Evolutionary conservation across 2,797 vertebrate species (phyloP).

Genomic region (Loris lydekkerianus): DNA sequence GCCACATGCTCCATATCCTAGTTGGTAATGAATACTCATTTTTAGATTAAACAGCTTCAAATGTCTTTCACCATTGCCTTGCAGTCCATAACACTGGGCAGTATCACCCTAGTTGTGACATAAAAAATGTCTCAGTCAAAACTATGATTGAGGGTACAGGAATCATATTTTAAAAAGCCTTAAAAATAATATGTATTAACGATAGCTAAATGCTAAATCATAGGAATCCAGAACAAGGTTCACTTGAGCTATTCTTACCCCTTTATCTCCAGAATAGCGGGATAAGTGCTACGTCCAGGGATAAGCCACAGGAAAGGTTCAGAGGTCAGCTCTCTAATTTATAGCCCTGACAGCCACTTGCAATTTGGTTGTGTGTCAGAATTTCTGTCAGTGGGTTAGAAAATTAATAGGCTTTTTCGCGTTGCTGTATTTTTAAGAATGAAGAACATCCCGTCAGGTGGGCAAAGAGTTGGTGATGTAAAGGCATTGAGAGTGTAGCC

Average conservation of each 20-base stretch:
- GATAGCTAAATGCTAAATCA: not conserved
- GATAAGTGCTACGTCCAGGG: accelerated
- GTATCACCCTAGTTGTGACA: not conserved
- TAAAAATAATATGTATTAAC: too few species aligned
- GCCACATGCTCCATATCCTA: too few species aligned
- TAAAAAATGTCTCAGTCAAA: not conserved
- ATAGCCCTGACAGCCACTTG: not conserved
- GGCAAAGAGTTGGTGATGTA: not conserved
- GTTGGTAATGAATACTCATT: not conserved
- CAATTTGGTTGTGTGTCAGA: not conserved
- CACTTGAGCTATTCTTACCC: not conserved
- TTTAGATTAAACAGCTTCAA: not conserved
- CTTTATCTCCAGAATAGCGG: not conserved
- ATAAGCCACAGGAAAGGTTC: not conserved
- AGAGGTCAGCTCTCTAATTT: not conserved
- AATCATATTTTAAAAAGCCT: not conserved
- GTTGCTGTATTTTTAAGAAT: not conserved
- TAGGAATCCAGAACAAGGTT: not conserved
- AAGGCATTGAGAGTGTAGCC: not conserved
- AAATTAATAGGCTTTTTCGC: not conserved
- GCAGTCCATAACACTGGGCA: not conserved
- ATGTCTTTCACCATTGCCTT: not conserved
- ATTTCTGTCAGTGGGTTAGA: not conserved
- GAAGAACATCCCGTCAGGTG: not conserved
- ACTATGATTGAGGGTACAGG: not conserved